phyloP scores from a whole-genome alignment of 2,888 invertebrate genomes.

The Bombylius discolor region DNA sequence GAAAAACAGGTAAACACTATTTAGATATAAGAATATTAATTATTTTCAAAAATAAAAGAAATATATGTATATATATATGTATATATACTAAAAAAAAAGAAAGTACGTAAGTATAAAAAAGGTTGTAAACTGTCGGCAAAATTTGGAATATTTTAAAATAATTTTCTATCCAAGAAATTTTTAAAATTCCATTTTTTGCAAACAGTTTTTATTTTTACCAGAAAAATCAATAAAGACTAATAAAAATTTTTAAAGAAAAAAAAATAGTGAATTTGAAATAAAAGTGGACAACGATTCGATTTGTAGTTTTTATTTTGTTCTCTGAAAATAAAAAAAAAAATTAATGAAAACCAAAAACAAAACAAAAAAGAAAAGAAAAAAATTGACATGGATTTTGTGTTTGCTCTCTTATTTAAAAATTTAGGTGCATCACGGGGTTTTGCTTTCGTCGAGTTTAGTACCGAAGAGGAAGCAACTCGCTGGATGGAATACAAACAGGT shows the following conservation, averaged over 20 bases:
- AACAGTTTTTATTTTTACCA: too few species aligned
- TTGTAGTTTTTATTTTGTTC: background rate
- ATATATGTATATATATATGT: too few species aligned
- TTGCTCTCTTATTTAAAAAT: slow-evolving; percentile 49
- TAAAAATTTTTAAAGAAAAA: too few species aligned
- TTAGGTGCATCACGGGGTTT: slow-evolving; percentile 83
- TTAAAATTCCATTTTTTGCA: too few species aligned
- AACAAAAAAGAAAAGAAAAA: slow-evolving; percentile 11
- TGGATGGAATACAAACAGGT: slow-evolving; percentile 91
- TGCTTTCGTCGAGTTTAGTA: slow-evolving; percentile 88
- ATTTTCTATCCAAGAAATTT: too few species aligned
- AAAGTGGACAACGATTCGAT: background rate
- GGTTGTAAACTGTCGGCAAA: slow-evolving; percentile 6
- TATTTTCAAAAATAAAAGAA: too few species aligned
- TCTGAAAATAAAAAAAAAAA: background rate
- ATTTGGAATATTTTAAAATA: too few species aligned
- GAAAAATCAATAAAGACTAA: too few species aligned
- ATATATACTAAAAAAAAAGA: too few species aligned
- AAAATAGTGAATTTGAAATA: too few species aligned
- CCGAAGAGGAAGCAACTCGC: slow-evolving; percentile 71
- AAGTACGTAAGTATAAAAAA: background rate
- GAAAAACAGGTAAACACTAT: slow-evolving; percentile 60
- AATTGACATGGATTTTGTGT: slow-evolving; percentile 41
- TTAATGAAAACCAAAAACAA: too few species aligned
- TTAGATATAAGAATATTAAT: background rate